A percentile compares a stretch with the other conserved stretches of the same genome.
phyloP scores from a whole-genome alignment of 2,797 vertebrate species.

The Hyperoplus lanceolatus region DNA sequence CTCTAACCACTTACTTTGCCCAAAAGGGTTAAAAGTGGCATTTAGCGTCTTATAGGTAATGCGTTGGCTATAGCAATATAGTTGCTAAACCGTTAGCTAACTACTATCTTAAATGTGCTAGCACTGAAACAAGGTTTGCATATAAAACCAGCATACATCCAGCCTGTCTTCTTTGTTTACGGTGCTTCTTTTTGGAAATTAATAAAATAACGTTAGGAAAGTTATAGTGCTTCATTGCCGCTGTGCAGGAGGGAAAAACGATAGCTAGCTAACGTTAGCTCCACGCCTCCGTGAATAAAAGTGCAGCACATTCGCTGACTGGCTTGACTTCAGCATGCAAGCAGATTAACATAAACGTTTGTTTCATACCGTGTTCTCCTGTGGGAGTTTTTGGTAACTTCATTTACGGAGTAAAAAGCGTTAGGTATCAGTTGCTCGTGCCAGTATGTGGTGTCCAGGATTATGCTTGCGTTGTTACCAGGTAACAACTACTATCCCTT shows the following conservation, averaged over 20 bases:
- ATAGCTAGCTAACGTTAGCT: constrained; percentile 53
- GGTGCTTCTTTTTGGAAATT: not conserved
- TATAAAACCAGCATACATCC: not conserved
- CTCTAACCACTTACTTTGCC: not conserved
- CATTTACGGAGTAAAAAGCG: constrained; percentile 11
- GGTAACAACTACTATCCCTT: constrained; percentile 46
- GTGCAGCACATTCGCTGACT: not conserved
- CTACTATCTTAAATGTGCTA: not conserved
- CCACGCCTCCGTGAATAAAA: not conserved
- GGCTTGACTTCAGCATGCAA: not conserved
- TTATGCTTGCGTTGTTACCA: constrained; percentile 73
- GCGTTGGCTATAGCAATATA: not conserved
- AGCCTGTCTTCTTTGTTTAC: not conserved
- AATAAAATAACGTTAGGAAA: not conserved
- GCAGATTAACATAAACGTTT: rapidly evolving
- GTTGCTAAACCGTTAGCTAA: constrained; percentile 19
- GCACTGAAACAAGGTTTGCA: not conserved
- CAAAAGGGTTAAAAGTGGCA: no score
- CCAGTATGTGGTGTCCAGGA: not conserved
- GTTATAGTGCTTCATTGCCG: not conserved
- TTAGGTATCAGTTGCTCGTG: constrained; percentile 14
- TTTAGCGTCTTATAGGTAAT: not conserved
- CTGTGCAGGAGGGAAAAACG: not conserved
- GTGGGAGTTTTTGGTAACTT: constrained; percentile 1
- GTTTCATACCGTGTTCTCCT: constrained; percentile 37